phyloP scores from a whole-genome alignment of 2,797 vertebrate species.

The Argentina silus region DNA sequence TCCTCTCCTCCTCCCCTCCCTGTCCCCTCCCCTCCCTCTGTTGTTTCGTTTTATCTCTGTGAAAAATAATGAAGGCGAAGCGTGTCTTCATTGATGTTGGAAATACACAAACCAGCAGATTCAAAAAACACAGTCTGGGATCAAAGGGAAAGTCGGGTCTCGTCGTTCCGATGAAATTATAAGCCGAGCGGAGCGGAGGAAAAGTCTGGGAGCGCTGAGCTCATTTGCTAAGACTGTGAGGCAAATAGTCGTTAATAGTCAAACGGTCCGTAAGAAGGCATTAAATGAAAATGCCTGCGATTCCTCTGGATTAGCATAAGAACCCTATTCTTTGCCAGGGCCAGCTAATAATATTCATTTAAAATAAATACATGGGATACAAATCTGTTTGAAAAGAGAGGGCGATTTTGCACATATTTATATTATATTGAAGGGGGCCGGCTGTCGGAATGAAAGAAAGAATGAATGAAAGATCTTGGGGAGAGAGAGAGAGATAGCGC shows the following conservation, averaged over 20 bases:
- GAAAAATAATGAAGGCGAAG: constrained; percentile 94
- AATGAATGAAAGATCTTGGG: constrained; percentile 53
- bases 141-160: constrained; percentile 85
- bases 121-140: constrained; percentile 87
- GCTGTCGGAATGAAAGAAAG: constrained; percentile 74
- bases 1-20: background rate
- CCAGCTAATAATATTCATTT: constrained; percentile 83
- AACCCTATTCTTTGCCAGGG: constrained; percentile 78
- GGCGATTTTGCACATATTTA: constrained; percentile 75
- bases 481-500: constrained; percentile 42
- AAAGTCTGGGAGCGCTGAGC: constrained; percentile 76
- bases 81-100: constrained; percentile 90
- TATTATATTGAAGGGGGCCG: constrained; percentile 66
- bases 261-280: constrained; percentile 78
- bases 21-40: constrained; percentile 67
- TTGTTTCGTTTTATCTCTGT: constrained; percentile 86
- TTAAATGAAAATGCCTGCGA: constrained; percentile 82
- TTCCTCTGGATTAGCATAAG: constrained; percentile 83
- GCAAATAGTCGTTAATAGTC: constrained; percentile 80
- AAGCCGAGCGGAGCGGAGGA: constrained; percentile 61
- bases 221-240: constrained; percentile 86
- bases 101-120: constrained; percentile 90
- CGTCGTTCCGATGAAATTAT: constrained; percentile 87
- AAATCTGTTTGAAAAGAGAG: constrained; percentile 73
- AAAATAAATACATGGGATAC: constrained; percentile 77